Evolutionary conservation across 2,113 vertebrate species (phyloP).

Genomic region (Cygnus atratus): DNA sequence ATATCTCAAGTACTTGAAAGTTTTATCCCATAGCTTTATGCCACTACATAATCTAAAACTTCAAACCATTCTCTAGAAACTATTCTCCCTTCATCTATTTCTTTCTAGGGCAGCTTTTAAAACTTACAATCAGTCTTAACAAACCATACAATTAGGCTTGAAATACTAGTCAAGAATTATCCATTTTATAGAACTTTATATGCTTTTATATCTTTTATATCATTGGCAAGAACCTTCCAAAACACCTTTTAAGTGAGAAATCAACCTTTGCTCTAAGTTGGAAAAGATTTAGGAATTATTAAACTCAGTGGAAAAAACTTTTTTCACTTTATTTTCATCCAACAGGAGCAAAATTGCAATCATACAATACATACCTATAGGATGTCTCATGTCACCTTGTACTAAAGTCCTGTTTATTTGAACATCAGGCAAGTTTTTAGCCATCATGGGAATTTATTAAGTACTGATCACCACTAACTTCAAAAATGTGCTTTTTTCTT

Average conservation of each 20-base stretch:
- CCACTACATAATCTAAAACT: background rate
- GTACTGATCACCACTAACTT: background rate
- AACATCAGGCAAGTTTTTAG: background rate
- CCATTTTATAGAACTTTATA: background rate
- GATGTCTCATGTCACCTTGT: background rate
- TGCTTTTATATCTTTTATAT: background rate
- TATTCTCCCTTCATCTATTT: background rate
- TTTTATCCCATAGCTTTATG: background rate
- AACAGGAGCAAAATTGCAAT: background rate
- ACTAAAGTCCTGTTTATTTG: background rate
- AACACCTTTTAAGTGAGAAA: background rate
- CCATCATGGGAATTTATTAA: background rate
- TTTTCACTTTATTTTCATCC: background rate
- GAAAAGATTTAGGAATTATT: background rate
- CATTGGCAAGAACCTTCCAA: background rate
- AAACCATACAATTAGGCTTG: background rate
- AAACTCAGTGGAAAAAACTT: background rate
- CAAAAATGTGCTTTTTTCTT: background rate
- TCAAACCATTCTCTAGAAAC: background rate
- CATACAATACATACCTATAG: background rate
- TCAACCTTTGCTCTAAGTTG: background rate
- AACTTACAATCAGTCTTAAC: background rate
- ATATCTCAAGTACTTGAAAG: background rate
- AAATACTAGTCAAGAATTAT: background rate
- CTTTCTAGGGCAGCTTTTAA: background rate